phyloP scores from a whole-genome alignment of 1,140 invertebrate genomes.

The Chironomus striatipennis region DNA sequence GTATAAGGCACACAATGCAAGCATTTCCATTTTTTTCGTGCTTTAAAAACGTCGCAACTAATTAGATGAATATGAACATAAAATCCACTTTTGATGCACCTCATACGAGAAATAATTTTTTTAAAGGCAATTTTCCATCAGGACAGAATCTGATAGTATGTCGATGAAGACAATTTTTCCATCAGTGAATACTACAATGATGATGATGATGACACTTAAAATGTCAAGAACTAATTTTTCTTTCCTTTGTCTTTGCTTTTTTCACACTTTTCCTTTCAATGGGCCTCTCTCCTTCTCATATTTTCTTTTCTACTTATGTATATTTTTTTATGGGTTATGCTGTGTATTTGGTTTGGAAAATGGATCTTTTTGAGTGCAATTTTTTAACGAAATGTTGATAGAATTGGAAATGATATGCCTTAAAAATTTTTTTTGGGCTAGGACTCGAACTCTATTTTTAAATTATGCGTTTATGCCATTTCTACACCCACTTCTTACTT shows the following conservation, averaged over 20 bases:
- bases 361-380: too few species aligned
- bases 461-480: too few species aligned
- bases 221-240: constrained; percentile 21
- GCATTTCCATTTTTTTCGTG: neutral
- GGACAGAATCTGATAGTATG: neutral
- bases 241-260: neutral
- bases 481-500: too few species aligned
- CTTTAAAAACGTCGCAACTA: constrained; percentile 9
- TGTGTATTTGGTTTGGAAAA: too few species aligned
- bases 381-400: too few species aligned
- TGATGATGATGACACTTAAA: constrained; percentile 12
- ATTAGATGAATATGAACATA: neutral
- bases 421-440: too few species aligned
- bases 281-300: neutral
- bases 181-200: neutral
- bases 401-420: too few species aligned
- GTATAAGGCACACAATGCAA: neutral
- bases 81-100: neutral
- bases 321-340: neutral
- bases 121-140: too few species aligned
- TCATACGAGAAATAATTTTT: neutral
- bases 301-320: neutral
- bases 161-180: constrained; percentile 18
- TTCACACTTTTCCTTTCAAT: constrained; percentile 15
- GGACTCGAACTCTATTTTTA: too few species aligned